Evolutionary conservation across 2,797 vertebrate species (phyloP), one percentile per base, ranked within the genome.

Genomic region (Urophycis tenuis): DNA sequence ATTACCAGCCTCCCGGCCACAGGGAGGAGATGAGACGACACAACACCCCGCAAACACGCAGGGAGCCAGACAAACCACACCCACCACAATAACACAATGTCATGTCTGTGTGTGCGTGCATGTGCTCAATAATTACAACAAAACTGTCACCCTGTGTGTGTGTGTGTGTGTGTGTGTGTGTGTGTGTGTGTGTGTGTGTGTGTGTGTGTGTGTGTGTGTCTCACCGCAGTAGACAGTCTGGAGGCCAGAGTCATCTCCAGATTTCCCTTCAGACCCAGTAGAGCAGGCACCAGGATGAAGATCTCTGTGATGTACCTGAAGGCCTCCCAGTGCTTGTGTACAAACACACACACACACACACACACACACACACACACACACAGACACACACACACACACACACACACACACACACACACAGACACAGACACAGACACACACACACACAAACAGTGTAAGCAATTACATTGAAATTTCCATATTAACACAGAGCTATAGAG

Each of bases 161-260:
- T 60, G 64, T 30, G 72, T 71, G 25, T 70, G 31, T 76, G 60
- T 31, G 22, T 60, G 53, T 53, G 64, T 33, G 35, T 69, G 45
- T 30, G 73, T 19, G 32, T 71, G 60, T 60, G 64, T 32, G 72
- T 71, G 22, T 64, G 31, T 77, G 60, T 29, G 30, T 69, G 71
- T 67, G 33, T 73, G 76, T 35, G n/a, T 69, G 71, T 76, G 67
- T 31, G 31, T 60, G 15, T 82, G 11, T 29, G 3, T 79, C 95
- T 95, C 87, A 99, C 97, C 78, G 97, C 97, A 31, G 97, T 99
- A 49, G 96, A 99, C 12, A 99, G 91, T 72, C 97, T 93, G 9
- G 97, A 98, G 29, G 97, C 97, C 86, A 99, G 89, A 0, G 97
- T 99, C 97, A 99, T 99, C 93, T 99, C 97, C 88, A 99, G 93